These are phyloP conservation scores for Epinotia nisella DNA, from an alignment of 2,888 invertebrate species.

Conservation along the genomic window DNA sequence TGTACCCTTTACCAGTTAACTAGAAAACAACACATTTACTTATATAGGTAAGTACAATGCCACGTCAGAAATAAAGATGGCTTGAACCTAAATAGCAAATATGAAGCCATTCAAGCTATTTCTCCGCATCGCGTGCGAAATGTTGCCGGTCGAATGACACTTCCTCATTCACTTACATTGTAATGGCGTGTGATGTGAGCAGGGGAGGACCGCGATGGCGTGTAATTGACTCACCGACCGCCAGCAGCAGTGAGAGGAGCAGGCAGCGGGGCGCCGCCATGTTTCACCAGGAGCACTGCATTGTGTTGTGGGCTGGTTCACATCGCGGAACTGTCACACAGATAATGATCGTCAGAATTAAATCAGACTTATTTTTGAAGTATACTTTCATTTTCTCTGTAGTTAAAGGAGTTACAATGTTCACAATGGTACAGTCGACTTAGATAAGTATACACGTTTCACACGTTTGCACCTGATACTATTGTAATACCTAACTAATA, in stretches of 20 bases:
- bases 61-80: no score
- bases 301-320: slow-evolving; percentile 18
- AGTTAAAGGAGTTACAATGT: no score
- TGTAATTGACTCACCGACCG: slow-evolving; percentile 30
- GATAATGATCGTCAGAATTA: background rate
- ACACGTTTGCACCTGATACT: no score
- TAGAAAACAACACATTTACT: no score
- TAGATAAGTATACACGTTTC: no score
- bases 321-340: slow-evolving; percentile 21
- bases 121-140: slow-evolving; percentile 11
- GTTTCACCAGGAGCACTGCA: slow-evolving; percentile 16
- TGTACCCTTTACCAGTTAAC: no score
- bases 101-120: background rate
- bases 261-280: slow-evolving; percentile 25
- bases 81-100: no score
- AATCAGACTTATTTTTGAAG: no score
- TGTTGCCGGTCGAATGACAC: slow-evolving; percentile 17
- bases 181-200: slow-evolving; percentile 1
- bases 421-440: no score
- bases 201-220: background rate
- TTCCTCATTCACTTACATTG: slow-evolving; percentile 12
- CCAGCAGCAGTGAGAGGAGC: slow-evolving; percentile 24
- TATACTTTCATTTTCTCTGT: no score
- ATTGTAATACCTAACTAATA: no score
- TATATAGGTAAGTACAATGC: no score